Base-by-base conservation (phyloP, 2,888 invertebrate species). In the Aromia moschata region DNA sequence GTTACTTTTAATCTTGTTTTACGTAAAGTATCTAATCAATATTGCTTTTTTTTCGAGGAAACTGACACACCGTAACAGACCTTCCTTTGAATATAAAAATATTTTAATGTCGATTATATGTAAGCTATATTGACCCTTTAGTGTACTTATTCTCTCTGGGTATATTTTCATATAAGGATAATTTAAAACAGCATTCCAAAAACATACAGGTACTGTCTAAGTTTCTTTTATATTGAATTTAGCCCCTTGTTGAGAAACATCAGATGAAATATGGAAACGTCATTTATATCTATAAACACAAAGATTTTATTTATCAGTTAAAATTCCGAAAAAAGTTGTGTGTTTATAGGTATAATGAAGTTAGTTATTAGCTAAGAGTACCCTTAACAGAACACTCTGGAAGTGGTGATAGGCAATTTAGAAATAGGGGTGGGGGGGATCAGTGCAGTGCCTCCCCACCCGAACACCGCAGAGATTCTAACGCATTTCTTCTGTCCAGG, bases 401-500 rank as follows among this genome's bases (percentile, higher is more conserved):
- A 7, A 25, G 25, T 25, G 7, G n/a, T 25, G 7, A 25, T 25
- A 25, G 4, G 7, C 3, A 25, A 25, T n/a, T 25, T 25, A 25
- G 3, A 12, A 14, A 12, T 65, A 64, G 79, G 79, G 79, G 78
- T 78, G 78, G 80, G 80, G 79, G 80, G 80, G 80, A 77, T 75
- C 72, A 78, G 78, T 79, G 79, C 80, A 80, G 79, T 80, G 80
- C 80, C 80, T 79, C 79, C 80, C 78, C 77, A 73, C 77, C 78
- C 77, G 72, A 9, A 70, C 65, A 62, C 52, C 57, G 56, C 60
- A 58, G 64, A 65, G 54, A 47, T 58, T 60, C 41, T 58, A 65
- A 60, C 58, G 51, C 25, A 49, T 25, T 82, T 84, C 82, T 84
- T 83, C 62, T 84, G 83, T 85, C 81, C 85, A 85, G 85, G 85